A percentile compares a stretch with the other conserved stretches of the same genome.
Evolutionary conservation across 2,113 vertebrate genomes (phyloP).

Genomic region (Anser cygnoides): DNA sequence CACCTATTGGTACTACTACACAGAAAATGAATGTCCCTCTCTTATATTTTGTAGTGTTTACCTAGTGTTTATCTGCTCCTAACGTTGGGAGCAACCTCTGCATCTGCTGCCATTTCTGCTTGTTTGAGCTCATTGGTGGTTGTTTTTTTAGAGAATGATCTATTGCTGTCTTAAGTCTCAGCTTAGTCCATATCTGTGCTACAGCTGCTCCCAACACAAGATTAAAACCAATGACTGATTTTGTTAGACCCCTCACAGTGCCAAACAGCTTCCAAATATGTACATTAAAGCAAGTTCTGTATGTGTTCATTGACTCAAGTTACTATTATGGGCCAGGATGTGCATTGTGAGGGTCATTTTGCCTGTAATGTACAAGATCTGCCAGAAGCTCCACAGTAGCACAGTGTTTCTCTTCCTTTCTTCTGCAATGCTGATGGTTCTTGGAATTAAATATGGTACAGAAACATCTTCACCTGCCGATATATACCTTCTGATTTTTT

Average conservation of each 20-base stretch:
- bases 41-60: neutral
- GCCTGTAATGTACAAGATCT: neutral
- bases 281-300: neutral
- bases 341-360: neutral
- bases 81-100: neutral
- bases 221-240: neutral
- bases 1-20: neutral
- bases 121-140: neutral
- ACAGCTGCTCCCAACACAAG: neutral
- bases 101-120: neutral
- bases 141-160: neutral
- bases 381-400: neutral
- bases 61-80: too few relatives aligned
- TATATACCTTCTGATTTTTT: neutral
- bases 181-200: neutral
- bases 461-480: neutral
- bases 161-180: neutral
- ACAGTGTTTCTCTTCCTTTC: neutral
- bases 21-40: neutral
- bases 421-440: fast-evolving
- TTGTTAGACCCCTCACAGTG: neutral
- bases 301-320: neutral
- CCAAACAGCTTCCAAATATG: neutral
- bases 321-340: neutral
- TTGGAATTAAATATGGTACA: neutral